Evolutionary conservation across 2,797 vertebrate genomes (phyloP), one percentile per base, ranked within the genome.

Genomic region (Xenopus petersii): DNA sequence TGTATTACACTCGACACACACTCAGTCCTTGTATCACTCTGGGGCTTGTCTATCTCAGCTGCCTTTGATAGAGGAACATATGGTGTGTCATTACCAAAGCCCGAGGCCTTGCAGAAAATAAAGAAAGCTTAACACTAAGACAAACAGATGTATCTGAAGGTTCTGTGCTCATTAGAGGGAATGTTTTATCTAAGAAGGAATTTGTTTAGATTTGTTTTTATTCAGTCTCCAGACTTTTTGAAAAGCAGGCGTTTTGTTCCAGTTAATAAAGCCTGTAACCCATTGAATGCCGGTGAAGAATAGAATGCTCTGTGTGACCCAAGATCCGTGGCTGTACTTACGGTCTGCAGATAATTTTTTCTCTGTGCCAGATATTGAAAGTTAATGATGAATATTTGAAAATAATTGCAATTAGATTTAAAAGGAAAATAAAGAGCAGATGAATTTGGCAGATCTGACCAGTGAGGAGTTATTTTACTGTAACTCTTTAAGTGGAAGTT

Each of bases 1-100:
- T 83, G 88, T 79, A 82, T 89, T 87, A 90, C 84, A 90, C 84
- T 89, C 88, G 85, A 85, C 90, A 90, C 75, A 85, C 67, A 80
- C 87, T 47, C 59, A 67, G 83, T 75, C 86, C 62, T 75, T 79
- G 71, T 71, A 67, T 79, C 81, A 89, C 88, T 83, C 54, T 56
- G 71, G 5, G 77, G 75, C 80, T 81, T 0, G 12, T 80, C 82
- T 87, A 87, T 85, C 69, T 73, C 77, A 78, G 87, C 73, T 79
- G 85, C 83, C 77, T 84, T 83, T 86, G 81, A 86, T 82, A 81
- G 83, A 83, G 88, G 83, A 88, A 87, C 91, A 89, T 87, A 87
- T 77, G 81, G 90, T 9, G 11, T 80, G 87, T 84, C 75, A 79
- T 93, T 87, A 84, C 84, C 86, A 84, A 82, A 84, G 77, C 83